Percentiles rank a stretch among this genome's conserved stretches.
phyloP scores from a whole-genome alignment of 2,797 vertebrate genomes.

The Hirundo rustica region DNA sequence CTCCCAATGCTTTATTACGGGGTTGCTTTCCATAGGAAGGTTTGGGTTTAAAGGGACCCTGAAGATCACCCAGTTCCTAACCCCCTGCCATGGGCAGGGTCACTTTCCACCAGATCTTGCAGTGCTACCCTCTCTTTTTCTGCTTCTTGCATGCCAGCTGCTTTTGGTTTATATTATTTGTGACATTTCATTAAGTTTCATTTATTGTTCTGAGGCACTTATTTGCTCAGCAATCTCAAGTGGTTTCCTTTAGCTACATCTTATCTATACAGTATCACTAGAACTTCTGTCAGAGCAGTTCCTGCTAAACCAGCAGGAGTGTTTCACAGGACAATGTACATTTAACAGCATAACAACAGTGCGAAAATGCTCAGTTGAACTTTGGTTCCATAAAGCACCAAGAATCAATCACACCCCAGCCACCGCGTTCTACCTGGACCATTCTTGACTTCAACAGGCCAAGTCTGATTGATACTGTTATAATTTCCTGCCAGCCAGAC shows the following conservation, averaged over 20 bases:
- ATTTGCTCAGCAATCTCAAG: neutral
- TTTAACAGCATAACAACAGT: neutral
- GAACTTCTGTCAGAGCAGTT: neutral
- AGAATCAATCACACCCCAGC: neutral
- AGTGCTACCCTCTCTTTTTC: neutral
- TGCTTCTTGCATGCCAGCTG: neutral
- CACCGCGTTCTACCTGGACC: neutral
- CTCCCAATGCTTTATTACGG: neutral
- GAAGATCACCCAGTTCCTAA: neutral
- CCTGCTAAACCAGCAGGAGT: neutral
- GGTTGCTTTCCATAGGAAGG: neutral
- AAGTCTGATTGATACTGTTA: neutral
- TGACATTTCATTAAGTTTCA: neutral
- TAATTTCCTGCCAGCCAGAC: neutral
- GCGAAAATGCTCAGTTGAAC: neutral
- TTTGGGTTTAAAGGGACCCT: neutral
- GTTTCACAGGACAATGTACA: neutral
- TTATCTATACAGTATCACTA: neutral
- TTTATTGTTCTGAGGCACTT: neutral
- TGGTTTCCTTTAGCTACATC: neutral
- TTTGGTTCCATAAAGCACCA: neutral
- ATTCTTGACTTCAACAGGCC: neutral
- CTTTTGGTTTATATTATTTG: neutral
- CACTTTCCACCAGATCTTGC: neutral
- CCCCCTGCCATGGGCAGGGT: neutral